Evolutionary conservation across 1,140 invertebrate genomes (phyloP).

Genomic region (Drosophila tristis): DNA sequence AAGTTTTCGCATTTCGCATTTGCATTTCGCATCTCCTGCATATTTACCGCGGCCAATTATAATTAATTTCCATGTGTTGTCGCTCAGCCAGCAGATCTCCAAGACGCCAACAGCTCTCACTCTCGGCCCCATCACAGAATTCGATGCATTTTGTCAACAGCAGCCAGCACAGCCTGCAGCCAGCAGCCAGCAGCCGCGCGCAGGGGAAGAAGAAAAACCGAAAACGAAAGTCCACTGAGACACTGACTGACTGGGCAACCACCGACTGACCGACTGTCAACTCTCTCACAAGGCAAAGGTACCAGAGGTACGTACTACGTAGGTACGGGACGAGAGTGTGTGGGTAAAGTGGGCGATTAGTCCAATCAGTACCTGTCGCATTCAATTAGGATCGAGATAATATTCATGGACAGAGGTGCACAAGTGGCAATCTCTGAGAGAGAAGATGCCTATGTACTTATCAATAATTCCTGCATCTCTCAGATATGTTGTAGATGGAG

Average conservation of each 20-base stretch:
- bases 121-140: slow-evolving; percentile 56
- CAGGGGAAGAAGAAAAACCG: slow-evolving; percentile 20
- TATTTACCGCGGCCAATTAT: slow-evolving; percentile 74
- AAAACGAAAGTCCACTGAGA: slow-evolving; percentile 70
- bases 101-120: slow-evolving; percentile 1
- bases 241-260: slow-evolving; percentile 51
- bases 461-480: too few species aligned
- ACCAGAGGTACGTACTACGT: background rate
- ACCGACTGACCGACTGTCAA: slow-evolving; percentile 43
- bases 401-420: slow-evolving; percentile 6
- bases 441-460: too few species aligned
- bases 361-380: slow-evolving; percentile 41
- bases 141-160: slow-evolving; percentile 76
- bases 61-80: slow-evolving; percentile 68
- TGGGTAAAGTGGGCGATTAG: too few species aligned
- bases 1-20: slow-evolving; percentile 62
- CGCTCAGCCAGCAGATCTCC: slow-evolving; percentile 11
- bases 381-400: slow-evolving; percentile 33
- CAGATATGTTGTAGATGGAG: too few species aligned
- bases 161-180: background rate
- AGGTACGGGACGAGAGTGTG: background rate
- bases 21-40: slow-evolving; percentile 55
- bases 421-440: background rate
- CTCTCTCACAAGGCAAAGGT: slow-evolving; percentile 1
- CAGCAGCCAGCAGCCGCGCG: background rate